Evolutionary conservation across 1,140 invertebrate genomes (phyloP), one percentile per base, ranked within the genome.

Genomic region (Hypsibius dujardini): DNA sequence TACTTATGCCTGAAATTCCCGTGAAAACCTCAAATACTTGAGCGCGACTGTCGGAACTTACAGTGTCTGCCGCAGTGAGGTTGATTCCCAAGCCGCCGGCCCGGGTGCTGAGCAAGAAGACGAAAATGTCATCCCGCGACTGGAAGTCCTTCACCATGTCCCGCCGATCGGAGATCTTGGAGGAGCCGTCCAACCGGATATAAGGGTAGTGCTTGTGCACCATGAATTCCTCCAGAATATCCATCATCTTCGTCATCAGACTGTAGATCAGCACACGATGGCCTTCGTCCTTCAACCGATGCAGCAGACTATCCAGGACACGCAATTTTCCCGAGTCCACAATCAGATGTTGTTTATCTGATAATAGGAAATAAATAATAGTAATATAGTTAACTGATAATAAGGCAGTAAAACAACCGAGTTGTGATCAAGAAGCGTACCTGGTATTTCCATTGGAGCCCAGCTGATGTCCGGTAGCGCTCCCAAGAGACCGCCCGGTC

Each of bases 11-110:
- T 28, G 28, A 28, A 28, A 28, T 28, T 28, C 28, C 28, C 28
- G 28, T 28, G 28, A 28, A 28, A 28, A 28, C 28, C 28, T 28
- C 28, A 28, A 28, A 28, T 28, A 28, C 28, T 28, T 28, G 28
- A 28, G 28, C 28, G 28, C 28, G 28, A 28, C 28, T 28, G 28
- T 28, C 28, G 28, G 28, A 28, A 84, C 85, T 86, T 78, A 91
- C 95, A 77, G 95, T 98, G 80, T 98, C 95, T 28, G 95, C 95
- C 14, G 95, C 94, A 1, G 95, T 97, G 69, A 98, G 83, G 81
- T 98, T 98, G 76, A 98, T 98, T 73, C 95, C 95, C 47, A 98
- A 83, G 60, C 95, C 95, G 40, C 95, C 95, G 42, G 95, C 95
- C 75, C 94, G 83, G 0, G 95, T 98, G 1, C 91, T 95, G 47